Percentiles rank a stretch among this genome's conserved stretches.
phyloP scores from a whole-genome alignment of 2,888 invertebrate genomes.

The Schrankia costaestrigalis region DNA sequence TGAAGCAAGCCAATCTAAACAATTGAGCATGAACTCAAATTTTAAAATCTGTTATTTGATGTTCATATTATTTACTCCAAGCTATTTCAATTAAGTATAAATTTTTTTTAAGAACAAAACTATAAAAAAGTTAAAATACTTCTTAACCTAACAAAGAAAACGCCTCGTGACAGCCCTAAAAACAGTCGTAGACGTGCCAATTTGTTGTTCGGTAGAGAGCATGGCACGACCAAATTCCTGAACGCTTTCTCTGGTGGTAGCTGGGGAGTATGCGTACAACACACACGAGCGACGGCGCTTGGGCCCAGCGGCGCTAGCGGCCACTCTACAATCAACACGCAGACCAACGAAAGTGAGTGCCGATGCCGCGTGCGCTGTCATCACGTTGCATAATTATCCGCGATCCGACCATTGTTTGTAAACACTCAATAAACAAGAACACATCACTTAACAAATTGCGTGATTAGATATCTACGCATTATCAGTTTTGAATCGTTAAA shows the following conservation, averaged over 20 bases:
- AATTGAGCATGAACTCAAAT: too few relatives aligned
- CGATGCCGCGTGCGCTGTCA: conserved; percentile 60
- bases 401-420: conserved; percentile 76
- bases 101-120: too few relatives aligned
- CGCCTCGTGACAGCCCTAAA: conserved; percentile 26
- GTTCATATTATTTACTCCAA: too few relatives aligned
- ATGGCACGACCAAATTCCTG: conserved; percentile 71
- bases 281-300: too few relatives aligned
- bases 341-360: conserved; percentile 74
- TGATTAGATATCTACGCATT: conserved; percentile 49
- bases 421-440: conserved; percentile 65
- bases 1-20: too few relatives aligned
- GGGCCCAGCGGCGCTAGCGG: conserved; percentile 16
- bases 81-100: too few relatives aligned
- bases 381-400: conserved; percentile 74
- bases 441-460: conserved; percentile 57
- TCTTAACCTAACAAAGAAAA: neutral
- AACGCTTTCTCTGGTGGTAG: conserved; percentile 71
- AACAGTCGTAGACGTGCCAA: conserved; percentile 30
- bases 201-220: conserved; percentile 42
- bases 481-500: conserved; percentile 29
- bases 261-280: conserved; percentile 27
- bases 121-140: neutral
- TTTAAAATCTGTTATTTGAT: too few relatives aligned
- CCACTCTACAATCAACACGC: conserved; percentile 38